These are phyloP conservation scores for Drosophila mulleri DNA, from an alignment of 2,888 invertebrate genomes.

Conservation along the genomic window DNA sequence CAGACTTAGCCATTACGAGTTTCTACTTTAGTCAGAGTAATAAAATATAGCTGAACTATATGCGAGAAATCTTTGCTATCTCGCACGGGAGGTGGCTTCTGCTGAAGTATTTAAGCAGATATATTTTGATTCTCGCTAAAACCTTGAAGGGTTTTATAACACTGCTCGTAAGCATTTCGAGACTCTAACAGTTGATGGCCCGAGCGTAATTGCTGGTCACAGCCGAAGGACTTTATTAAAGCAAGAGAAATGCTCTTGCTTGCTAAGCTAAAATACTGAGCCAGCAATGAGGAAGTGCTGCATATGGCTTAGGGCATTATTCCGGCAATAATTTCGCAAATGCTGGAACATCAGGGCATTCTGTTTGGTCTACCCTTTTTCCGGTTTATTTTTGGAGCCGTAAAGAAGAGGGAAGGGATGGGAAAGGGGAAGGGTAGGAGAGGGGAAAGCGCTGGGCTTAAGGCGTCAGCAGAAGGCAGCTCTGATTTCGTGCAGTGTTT, in stretches of 20 bases:
- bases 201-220: constrained; percentile 21
- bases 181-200: constrained; percentile 21
- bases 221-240: constrained; percentile 25
- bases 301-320: constrained; percentile 30
- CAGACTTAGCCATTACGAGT: no score
- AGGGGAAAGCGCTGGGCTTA: constrained; percentile 38
- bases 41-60: neutral
- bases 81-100: neutral
- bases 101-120: neutral
- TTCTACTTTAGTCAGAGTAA: neutral
- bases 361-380: constrained; percentile 43
- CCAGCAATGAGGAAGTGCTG: constrained; percentile 8
- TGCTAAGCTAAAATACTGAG: constrained; percentile 3
- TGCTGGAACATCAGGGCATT: constrained; percentile 33
- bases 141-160: neutral
- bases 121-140: neutral
- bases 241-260: constrained; percentile 7
- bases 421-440: constrained; percentile 7
- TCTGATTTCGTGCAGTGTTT: constrained; percentile 65
- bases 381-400: constrained; percentile 24
- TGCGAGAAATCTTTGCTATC: neutral
- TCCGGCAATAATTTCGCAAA: constrained; percentile 50
- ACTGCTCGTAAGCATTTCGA: neutral
- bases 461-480: constrained; percentile 38
- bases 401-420: neutral